phyloP scores from a whole-genome alignment of 2,797 vertebrate genomes.

The Rhinoraja longicauda region DNA sequence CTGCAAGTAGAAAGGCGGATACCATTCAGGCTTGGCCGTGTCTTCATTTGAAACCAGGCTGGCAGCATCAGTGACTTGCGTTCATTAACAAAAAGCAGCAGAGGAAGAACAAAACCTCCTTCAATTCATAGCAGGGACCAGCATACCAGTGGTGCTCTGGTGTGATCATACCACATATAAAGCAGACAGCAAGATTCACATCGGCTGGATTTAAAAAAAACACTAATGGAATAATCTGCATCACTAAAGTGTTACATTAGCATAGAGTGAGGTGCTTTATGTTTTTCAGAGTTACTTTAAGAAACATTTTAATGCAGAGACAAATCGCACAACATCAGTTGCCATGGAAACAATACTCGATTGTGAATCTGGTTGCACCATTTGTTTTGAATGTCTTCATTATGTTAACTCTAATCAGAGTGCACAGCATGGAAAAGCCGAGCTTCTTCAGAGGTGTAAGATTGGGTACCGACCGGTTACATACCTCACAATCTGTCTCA shows the following conservation, averaged over 20 bases:
- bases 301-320: neutral
- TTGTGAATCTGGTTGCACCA: neutral
- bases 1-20: too few species aligned
- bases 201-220: neutral
- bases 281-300: neutral
- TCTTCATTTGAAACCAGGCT: neutral
- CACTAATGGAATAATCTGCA: neutral
- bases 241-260: neutral
- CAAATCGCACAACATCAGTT: neutral
- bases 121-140: neutral
- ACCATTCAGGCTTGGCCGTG: too few species aligned
- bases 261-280: neutral
- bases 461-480: neutral
- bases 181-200: neutral
- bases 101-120: neutral
- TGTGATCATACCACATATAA: neutral
- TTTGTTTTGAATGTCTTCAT: neutral
- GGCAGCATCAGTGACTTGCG: neutral
- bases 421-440: neutral
- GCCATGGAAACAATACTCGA: constrained; percentile 2
- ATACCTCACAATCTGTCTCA: too few species aligned
- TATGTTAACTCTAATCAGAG: neutral
- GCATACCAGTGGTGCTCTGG: neutral
- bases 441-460: neutral
- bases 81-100: neutral